Conservation (phyloP, 2,797 vertebrate genomes). For the Cyprinella venusta region DNA sequence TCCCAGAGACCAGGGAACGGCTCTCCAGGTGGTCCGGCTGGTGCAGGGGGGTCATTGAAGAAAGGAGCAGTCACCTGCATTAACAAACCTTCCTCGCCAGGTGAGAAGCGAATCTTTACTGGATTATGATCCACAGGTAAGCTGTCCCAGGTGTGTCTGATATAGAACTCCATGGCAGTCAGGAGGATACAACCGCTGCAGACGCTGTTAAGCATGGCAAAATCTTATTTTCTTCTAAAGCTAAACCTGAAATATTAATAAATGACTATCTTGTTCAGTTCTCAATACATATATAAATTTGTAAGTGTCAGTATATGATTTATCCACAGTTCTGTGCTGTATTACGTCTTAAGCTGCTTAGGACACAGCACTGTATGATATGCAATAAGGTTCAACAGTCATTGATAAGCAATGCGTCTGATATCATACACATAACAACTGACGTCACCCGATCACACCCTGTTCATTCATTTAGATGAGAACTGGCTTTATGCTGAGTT, state of each 20-base stretch:
- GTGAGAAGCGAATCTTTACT: constrained; percentile 76
- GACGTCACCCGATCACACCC: neutral
- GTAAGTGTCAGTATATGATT: neutral
- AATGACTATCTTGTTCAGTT: neutral
- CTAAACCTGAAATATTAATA: constrained; percentile 4
- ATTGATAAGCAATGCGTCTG: constrained; percentile 30
- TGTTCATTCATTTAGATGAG: neutral
- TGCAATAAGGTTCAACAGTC: constrained; percentile 25
- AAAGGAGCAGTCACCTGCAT: constrained; percentile 85
- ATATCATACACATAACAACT: constrained; percentile 6
- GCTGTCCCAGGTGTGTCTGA: constrained; percentile 86
- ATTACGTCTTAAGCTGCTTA: neutral
- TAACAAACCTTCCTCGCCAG: constrained; percentile 76
- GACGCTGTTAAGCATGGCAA: constrained; percentile 22
- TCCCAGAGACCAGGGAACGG: constrained; percentile 88
- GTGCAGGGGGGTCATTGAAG: constrained; percentile 87
- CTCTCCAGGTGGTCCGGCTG: constrained; percentile 77
- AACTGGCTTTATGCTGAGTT: no score
- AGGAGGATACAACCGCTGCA: constrained; percentile 7
- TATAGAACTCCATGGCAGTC: constrained; percentile 82
- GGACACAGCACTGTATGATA: constrained; percentile 9
- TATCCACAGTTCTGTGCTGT: neutral
- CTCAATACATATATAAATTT: neutral
- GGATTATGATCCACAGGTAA: constrained; percentile 82
- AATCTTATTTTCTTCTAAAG: neutral